Evolutionary conservation across 2,113 vertebrate species (phyloP), one percentile per base, ranked within the genome.

Genomic region (Excalfactoria chinensis): DNA sequence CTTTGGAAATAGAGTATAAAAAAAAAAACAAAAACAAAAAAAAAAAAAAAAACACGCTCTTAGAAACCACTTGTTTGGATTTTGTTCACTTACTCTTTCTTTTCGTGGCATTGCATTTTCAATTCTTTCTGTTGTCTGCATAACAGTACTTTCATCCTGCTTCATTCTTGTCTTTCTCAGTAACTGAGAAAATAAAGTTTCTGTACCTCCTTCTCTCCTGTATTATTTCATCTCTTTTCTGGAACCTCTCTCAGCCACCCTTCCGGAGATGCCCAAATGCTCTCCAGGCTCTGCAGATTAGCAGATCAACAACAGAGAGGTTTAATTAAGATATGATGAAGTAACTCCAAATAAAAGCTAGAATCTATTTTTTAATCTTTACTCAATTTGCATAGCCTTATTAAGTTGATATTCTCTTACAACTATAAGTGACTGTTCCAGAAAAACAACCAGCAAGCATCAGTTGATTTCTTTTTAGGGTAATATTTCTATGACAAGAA

Each of bases 11-110:
- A 53, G 28, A 9, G 34, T n/a, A n/a, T n/a, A n/a, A n/a, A n/a
- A n/a, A n/a, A n/a, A n/a, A n/a, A n/a, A n/a, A n/a, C n/a, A n/a
- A n/a, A n/a, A n/a, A n/a, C n/a, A n/a, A n/a, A n/a, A n/a, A n/a
- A n/a, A n/a, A n/a, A n/a, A n/a, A n/a, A 10, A 53, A 35, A 46
- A 83, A 35, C 15, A 28, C 2, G 13, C 25, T 2, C 40, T 70
- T 43, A 15, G 56, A 55, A 60, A 78, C 28, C 3, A 19, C 0
- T n/a, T n/a, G n/a, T n/a, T n/a, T n/a, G 0, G 8, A 18, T 7
- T 66, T 34, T 37, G 44, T 55, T 60, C 11, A 7, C 12, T 66
- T 25, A 17, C 48, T 56, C 19, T 55, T 13, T 30, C 51, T n/a
- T 48, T 37, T 21, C n/a, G 78, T 74, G 25, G 34, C 34, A 25